A percentile compares a stretch with the other conserved stretches of the same genome.
phyloP scores from a whole-genome alignment of 2,113 vertebrate genomes.

The Antigone vipio region DNA sequence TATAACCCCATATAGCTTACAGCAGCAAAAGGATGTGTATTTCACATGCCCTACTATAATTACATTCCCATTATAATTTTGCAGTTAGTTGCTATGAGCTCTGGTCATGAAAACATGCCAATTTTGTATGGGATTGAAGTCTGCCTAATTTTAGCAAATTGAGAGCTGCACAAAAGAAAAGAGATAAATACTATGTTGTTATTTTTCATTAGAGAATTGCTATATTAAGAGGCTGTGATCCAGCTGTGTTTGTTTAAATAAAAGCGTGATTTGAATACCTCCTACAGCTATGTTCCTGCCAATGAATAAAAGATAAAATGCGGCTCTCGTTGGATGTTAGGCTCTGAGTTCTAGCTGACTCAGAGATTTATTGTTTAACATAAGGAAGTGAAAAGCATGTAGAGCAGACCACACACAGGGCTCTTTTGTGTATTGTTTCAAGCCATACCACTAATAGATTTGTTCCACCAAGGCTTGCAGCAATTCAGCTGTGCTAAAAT shows the following conservation, averaged over 20 bases:
- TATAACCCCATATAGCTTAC: conserved; percentile 76
- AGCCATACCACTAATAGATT: conserved; percentile 82
- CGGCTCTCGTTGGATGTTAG: conserved; percentile 71
- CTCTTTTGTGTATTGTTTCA: conserved; percentile 84
- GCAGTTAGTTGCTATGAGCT: conserved; percentile 83
- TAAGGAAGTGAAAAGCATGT: conserved; percentile 78
- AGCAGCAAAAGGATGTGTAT: conserved; percentile 79
- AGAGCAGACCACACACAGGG: conserved; percentile 81
- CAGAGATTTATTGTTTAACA: conserved; percentile 84
- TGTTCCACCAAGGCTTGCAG: conserved; percentile 79
- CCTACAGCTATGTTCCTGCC: conserved; percentile 84
- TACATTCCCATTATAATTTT: conserved; percentile 83
- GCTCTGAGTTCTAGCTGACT: conserved; percentile 79
- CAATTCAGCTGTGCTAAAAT: conserved; percentile 82
- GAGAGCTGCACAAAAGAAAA: conserved; percentile 85
- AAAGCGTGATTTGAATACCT: conserved; percentile 88
- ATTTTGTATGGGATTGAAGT: conserved; percentile 82
- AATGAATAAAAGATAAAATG: conserved; percentile 85
- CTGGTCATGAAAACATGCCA: conserved; percentile 84
- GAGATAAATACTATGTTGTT: conserved; percentile 84
- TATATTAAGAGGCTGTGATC: conserved; percentile 84
- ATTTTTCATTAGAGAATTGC: conserved; percentile 87
- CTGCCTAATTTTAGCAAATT: conserved; percentile 85
- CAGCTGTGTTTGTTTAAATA: conserved; percentile 91
- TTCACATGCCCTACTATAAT: conserved; percentile 81